A percentile compares a stretch with the other conserved stretches of the same genome.
Conservation (phyloP, 2,888 invertebrate genomes). For the Octonoba sinensis region DNA sequence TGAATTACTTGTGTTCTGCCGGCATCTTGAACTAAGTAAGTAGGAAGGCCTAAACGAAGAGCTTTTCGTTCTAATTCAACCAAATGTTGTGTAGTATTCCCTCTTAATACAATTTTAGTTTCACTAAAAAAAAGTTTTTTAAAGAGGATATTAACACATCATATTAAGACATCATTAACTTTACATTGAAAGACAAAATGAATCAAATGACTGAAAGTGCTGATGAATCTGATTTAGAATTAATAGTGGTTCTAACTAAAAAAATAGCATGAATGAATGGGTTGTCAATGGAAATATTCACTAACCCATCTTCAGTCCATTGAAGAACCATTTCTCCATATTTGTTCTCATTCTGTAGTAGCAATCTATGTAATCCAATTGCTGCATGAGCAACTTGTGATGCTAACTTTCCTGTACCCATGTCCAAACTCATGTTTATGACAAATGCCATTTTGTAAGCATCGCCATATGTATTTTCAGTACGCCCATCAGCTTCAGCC, state of each 20-base stretch:
- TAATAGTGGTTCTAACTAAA: background rate
- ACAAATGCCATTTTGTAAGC: constrained; percentile 78
- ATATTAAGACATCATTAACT: background rate
- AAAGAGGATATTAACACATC: background rate
- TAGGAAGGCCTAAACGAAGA: constrained; percentile 70
- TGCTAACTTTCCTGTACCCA: constrained; percentile 78
- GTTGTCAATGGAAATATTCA: background rate
- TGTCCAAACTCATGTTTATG: constrained; percentile 76
- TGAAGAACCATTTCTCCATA: constrained; percentile 71
- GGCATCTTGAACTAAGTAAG: constrained; percentile 74
- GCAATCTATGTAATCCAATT: constrained; percentile 74
- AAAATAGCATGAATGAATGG: no score
- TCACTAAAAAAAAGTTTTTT: constrained; percentile 68
- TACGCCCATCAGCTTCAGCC: constrained; percentile 68
- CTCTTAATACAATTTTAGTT: constrained; percentile 73
- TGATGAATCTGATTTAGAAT: background rate
- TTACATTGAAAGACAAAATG: background rate
- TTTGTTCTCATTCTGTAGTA: constrained; percentile 71
- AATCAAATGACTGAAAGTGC: background rate
- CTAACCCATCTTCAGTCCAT: constrained; percentile 73
- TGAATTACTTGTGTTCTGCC: constrained; percentile 73
- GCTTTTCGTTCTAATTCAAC: constrained; percentile 72
- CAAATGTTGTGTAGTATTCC: constrained; percentile 72
- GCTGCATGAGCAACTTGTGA: constrained; percentile 77
- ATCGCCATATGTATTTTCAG: constrained; percentile 69